Evolutionary conservation across 2,797 vertebrate genomes (phyloP), one percentile per base, ranked within the genome.

Genomic region (Ciconia nigra): DNA sequence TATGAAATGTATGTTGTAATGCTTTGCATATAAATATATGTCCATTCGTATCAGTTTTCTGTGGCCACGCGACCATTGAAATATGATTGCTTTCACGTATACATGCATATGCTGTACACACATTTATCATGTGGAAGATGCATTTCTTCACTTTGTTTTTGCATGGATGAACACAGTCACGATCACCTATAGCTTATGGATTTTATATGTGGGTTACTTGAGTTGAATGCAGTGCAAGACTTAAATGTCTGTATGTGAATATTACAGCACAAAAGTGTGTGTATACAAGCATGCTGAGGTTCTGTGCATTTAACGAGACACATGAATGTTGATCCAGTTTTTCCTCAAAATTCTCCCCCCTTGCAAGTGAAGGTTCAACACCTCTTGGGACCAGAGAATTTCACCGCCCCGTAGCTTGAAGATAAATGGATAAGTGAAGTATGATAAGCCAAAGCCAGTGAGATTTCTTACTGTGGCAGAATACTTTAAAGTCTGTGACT

Each of bases 81-180:
- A 87, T 72, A 61, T 3, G 25, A 33, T 51, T 84, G 58, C 16
- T 83, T 85, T 92, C 10, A 7, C 13, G 22, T 51, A 41, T 33
- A 17, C 9, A 8, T 51, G 42, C 18, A 33, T 33, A 44, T 1
- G 1, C 35, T 59, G 25, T 18, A 41, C n/a, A 26, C 24, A 58
- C 5, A 52, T 70, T 51, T 44, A 47, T 84, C 49, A 49, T 1
- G 24, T 29, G 44, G 66, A 96, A 83, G 72, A 77, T 47, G 18
- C 22, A 57, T 71, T 78, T 93, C 66, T 90, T 81, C 13, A 9
- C 51, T 63, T 93, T 58, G 28, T 39, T 95, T 96, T 88, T 63
- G 57, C 39, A n/a, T 51, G 77, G 47, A 28, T 37, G 39, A 91
- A 35, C 24, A 41, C 26, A 55, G 71, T 49, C 18, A 13, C 39